phyloP scores from a whole-genome alignment of 2,113 vertebrate genomes.

The Labrus mixtus region DNA sequence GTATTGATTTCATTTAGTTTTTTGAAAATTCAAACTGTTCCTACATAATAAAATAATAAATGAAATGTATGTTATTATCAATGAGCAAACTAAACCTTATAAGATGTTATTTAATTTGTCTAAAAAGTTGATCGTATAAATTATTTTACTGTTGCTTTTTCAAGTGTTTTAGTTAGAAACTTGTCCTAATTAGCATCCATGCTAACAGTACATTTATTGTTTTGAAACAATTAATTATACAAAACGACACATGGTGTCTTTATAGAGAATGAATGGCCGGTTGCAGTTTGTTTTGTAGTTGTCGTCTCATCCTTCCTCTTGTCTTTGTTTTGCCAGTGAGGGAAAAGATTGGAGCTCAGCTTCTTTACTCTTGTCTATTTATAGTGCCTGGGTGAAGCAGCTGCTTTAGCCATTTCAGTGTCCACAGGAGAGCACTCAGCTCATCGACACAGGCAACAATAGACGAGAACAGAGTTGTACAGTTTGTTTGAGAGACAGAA shows the following conservation, averaged over 20 bases:
- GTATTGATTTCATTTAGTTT: neutral
- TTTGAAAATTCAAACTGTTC: neutral
- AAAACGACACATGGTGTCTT: neutral
- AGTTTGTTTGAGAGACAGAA: neutral
- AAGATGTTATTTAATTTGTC: neutral
- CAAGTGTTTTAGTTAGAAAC: neutral
- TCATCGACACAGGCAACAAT: conserved; percentile 56
- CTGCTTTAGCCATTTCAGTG: conserved; percentile 72
- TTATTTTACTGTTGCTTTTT: neutral
- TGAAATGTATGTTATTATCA: neutral
- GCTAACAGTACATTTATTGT: neutral
- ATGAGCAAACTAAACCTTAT: neutral
- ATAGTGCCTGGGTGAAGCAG: conserved; percentile 73
- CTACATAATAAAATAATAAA: neutral
- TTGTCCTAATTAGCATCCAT: neutral
- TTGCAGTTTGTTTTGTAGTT: conserved; percentile 36
- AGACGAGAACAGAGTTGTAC: conserved; percentile 14
- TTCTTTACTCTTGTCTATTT: conserved; percentile 74
- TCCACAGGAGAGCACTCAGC: conserved; percentile 56
- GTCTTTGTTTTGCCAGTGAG: conserved; percentile 48
- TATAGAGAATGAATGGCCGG: conserved; percentile 2
- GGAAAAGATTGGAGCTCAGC: conserved; percentile 69
- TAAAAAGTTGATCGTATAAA: conserved; percentile 4
- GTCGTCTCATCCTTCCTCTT: conserved; percentile 19
- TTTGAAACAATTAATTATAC: neutral